Evolutionary conservation across 2,888 invertebrate genomes (phyloP), one percentile per base, ranked within the genome.

Genomic region (Thereva nobilitata): DNA sequence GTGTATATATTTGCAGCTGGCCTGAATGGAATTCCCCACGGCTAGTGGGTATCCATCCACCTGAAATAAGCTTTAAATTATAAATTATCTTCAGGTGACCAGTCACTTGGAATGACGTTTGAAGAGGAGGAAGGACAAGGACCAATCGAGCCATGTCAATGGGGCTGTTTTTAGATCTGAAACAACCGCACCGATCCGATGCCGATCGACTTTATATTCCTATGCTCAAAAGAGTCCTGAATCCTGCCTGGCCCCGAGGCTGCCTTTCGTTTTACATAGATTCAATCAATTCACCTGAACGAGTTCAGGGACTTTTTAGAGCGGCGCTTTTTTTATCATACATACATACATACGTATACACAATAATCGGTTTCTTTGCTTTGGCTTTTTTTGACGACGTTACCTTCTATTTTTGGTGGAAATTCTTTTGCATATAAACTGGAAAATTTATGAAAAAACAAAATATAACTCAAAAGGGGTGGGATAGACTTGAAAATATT

Each of bases 61-160:
- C 61, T 61, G 50, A 50, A 49, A 49, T 61, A 61, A 50, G 50
- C 50, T 61, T 61, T 61, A 38, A 61, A 61, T 61, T 61, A 61
- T 61, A 9, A 61, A 61, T 61, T 61, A 61, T 50, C 40, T 50
- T 50, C 61, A 61, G 50, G 61, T 61, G 61, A 34, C 40, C 50
- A 50, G 10, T 38, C 61, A 61, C 35, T 61, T 41, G 61, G 12
- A 61, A 61, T 61, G 61, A 61, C 61, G 61, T 61, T 61, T 57
- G 50, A 61, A 49, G 61, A 61, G 61, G 61, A 12, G 50, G 47
- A 59, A 37, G 44, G n/a, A 56, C 12, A 56, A 47, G 35, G 38
- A 9, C 42, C 47, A 59, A 6, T 59, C 38, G 7, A 49, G 7
- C 49, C 6, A 9, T 35, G 35, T n/a, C 35, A 7, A 10, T 23